phyloP scores from a whole-genome alignment of 1,140 invertebrate species.

The Uloborus diversus region DNA sequence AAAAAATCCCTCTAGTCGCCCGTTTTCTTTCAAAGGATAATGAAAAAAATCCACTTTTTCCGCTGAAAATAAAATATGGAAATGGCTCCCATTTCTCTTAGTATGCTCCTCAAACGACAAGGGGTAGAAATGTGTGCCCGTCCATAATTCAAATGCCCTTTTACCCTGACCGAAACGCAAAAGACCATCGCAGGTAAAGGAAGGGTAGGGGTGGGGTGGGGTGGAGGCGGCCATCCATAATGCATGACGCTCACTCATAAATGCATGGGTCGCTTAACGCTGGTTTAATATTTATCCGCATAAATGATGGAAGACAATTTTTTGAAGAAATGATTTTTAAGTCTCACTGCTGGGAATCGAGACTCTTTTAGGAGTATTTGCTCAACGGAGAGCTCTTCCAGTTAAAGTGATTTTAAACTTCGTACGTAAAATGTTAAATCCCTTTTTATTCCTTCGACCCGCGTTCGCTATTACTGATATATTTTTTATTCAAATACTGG shows the following conservation, averaged over 20 bases:
- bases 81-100: neutral
- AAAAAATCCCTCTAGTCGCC: no score
- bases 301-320: neutral
- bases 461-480: no score
- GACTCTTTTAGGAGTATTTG: no score
- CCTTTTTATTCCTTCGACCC: no score
- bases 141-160: neutral
- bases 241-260: neutral
- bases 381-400: no score
- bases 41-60: no score
- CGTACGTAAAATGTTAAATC: no score
- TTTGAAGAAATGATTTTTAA: neutral
- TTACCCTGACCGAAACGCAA: neutral
- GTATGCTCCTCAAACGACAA: neutral
- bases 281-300: neutral
- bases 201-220: neutral
- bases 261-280: neutral
- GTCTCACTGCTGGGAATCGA: neutral
- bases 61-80: neutral
- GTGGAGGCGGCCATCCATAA: slow-evolving; percentile 5
- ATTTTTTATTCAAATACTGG: no score
- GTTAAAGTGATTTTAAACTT: no score
- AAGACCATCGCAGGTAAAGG: neutral
- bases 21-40: no score
- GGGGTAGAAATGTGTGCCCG: neutral